Base-by-base conservation (phyloP, 2,797 vertebrate genomes). In the Coregonus sp. region DNA sequence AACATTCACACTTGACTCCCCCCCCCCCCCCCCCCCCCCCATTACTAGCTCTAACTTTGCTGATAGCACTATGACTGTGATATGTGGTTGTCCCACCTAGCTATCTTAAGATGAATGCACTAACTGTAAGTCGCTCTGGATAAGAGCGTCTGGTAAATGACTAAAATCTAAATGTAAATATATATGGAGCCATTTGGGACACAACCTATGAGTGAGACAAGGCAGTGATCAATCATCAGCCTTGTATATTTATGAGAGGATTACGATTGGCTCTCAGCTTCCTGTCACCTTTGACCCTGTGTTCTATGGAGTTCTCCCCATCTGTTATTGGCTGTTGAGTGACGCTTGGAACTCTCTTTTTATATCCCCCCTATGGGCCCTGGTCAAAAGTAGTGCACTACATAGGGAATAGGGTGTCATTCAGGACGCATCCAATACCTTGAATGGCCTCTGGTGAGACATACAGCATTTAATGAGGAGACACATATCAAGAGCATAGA, bases 171-270 rank as follows among this genome's bases (percentile, higher is more conserved):
- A 47, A 12, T 47, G 40, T 47, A 47, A 47, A 9, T 47, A 2
- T 47, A 47, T 47, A 47, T 47, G 40, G 40, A 47, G 59, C 59
- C 59, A 25, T 61, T 25, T n/a, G 20, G 59, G 4, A 25, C n/a
- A 61, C 20, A 2, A 3, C 6, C 20, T 3, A 25, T n/a, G 20
- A 61, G 20, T 74, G 56, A 63, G 56, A 73, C n/a, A 35, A 59
- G 29, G 40, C 16, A 40, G 29, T 16, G 25, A 56, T 89, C 89
- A 79, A 2, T 88, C 84, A 79, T 80, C 83, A 4, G 40, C 73
- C 59, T 71, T 87, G 84, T 85, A 78, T 90, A 82, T 89, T 89
- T 87, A 87, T 81, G 70, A 80, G 74, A 78, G 79, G 84, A 88
- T 89, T 87, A 87, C 31, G 31, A 77, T 70, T 31, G 29, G 77